These are phyloP conservation scores for Indicator maculatus DNA, from an alignment of 2,113 vertebrate genomes.

Conservation along the genomic window DNA sequence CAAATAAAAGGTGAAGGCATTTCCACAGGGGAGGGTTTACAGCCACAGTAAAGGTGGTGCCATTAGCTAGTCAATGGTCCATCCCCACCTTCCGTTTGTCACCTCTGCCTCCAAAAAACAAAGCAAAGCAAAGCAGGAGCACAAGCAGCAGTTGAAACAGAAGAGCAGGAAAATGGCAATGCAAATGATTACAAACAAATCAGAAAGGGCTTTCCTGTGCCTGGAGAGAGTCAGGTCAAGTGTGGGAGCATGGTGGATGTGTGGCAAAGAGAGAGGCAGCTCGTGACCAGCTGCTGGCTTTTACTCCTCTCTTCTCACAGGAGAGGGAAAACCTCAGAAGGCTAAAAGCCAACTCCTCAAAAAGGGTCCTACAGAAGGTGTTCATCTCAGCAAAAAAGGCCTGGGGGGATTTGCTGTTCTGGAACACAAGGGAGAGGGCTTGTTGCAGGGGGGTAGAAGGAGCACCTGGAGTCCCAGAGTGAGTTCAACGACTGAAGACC, in stretches of 20 bases:
- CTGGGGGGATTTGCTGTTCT: neutral
- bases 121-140: neutral
- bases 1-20: neutral
- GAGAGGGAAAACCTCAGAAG: neutral
- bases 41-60: neutral
- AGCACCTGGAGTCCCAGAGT: neutral
- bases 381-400: neutral
- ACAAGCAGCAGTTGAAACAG: conserved; percentile 16
- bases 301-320: neutral
- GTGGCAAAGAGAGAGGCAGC: neutral
- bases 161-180: neutral
- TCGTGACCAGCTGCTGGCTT: neutral
- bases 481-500: fast-evolving
- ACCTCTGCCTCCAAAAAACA: neutral
- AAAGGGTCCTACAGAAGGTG: neutral
- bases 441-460: neutral
- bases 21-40: neutral
- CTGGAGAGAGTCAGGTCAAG: neutral
- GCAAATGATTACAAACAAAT: neutral
- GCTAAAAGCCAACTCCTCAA: neutral
- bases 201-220: neutral
- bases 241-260: neutral
- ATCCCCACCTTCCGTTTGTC: neutral
- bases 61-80: neutral
- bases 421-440: neutral